Percentiles rank a stretch among this genome's conserved stretches.
phyloP scores from a whole-genome alignment of 2,797 vertebrate genomes.

The Typhlichthys subterraneus region DNA sequence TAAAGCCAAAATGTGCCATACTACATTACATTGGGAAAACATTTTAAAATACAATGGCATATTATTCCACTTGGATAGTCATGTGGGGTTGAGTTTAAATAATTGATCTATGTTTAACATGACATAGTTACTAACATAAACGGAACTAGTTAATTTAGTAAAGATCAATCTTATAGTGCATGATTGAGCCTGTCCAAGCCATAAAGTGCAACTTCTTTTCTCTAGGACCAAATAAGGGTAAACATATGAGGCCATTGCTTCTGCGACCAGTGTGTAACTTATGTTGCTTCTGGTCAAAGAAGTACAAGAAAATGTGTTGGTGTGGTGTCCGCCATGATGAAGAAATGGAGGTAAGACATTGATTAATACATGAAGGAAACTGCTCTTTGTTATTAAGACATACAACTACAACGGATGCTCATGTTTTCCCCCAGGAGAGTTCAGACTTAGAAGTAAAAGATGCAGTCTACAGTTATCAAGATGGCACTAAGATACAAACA shows the following conservation, averaged over 20 bases:
- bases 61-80: too few relatives aligned
- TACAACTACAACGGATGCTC: constrained; percentile 26
- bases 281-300: constrained; percentile 82
- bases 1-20: neutral
- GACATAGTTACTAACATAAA: neutral
- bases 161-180: too few relatives aligned
- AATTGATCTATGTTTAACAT: too few relatives aligned
- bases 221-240: constrained; percentile 70
- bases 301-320: constrained; percentile 75
- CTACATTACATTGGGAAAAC: too few relatives aligned
- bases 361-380: constrained; percentile 35
- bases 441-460: constrained; percentile 52
- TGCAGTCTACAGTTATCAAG: constrained; percentile 45
- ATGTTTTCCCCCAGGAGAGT: constrained; percentile 56
- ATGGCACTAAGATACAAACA: constrained; percentile 50
- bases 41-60: too few relatives aligned
- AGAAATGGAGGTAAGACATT: constrained; percentile 68
- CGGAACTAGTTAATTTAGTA: constrained; percentile 6
- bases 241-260: constrained; percentile 74
- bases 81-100: too few relatives aligned
- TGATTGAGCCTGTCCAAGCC: neutral
- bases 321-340: constrained; percentile 69
- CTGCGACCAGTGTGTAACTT: constrained; percentile 78
- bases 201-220: constrained; percentile 9
- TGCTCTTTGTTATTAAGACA: constrained; percentile 34